Evolutionary conservation across 2,113 vertebrate species (phyloP).

Genomic region (Echinops telfairi): DNA sequence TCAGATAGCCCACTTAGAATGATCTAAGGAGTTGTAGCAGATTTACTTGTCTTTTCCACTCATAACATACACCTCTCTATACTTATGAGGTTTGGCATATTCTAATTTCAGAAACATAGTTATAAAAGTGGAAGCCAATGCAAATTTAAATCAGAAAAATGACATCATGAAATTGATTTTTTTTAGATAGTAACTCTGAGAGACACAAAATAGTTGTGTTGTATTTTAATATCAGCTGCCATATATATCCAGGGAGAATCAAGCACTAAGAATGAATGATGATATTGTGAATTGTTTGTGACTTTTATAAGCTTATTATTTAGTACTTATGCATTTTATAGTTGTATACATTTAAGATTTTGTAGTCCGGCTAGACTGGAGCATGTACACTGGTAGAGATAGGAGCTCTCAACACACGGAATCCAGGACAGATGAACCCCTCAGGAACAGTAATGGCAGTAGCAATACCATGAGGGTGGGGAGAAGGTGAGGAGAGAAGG

Average conservation of each 20-base stretch:
- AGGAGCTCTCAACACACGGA: no score
- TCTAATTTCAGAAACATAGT: not conserved
- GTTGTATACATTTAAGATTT: not conserved
- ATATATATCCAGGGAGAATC: not conserved
- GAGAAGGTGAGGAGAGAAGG: no score
- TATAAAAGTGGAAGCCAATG: slow-evolving; percentile 7
- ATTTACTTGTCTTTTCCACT: not conserved
- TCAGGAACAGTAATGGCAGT: no score
- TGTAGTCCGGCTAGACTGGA: no score
- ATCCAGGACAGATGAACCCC: no score
- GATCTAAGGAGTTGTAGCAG: not conserved
- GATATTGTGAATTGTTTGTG: not conserved
- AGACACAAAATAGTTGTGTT: not conserved
- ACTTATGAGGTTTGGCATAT: not conserved
- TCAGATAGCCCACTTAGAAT: slow-evolving; percentile 14
- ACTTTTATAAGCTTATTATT: not conserved
- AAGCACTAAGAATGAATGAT: slow-evolving; percentile 27
- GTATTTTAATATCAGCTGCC: not conserved
- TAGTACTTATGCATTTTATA: slow-evolving; percentile 17
- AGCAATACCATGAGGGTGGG: no score
- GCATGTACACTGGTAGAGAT: no score
- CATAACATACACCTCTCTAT: not conserved
- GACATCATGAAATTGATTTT: not conserved
- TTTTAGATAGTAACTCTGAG: slow-evolving; percentile 23
- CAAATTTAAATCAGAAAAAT: slow-evolving; percentile 24